Conservation (phyloP, 1,140 invertebrate species). For the Stegodyphus dumicola region DNA sequence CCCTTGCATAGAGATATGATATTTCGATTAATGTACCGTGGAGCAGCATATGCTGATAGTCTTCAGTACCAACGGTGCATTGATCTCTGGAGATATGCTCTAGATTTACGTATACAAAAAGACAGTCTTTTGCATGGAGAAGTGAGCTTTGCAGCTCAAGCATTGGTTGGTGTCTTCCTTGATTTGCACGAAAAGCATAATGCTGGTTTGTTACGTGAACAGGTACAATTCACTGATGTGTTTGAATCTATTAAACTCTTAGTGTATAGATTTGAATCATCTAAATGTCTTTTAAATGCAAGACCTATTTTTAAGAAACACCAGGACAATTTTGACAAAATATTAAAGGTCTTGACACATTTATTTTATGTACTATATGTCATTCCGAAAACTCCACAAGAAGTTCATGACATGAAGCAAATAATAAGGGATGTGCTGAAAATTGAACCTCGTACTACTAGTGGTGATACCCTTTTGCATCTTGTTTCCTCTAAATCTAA, state of each 20-base stretch:
- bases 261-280: slow-evolving; percentile 64
- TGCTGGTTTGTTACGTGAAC: slow-evolving; percentile 70
- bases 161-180: slow-evolving; percentile 77
- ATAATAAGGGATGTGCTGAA: slow-evolving; percentile 69
- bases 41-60: slow-evolving; percentile 87
- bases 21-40: slow-evolving; percentile 80
- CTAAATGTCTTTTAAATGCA: slow-evolving; percentile 72
- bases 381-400: slow-evolving; percentile 71
- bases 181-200: slow-evolving; percentile 78
- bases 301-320: slow-evolving; percentile 81
- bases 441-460: slow-evolving; percentile 77
- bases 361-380: slow-evolving; percentile 80
- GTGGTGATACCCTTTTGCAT: slow-evolving; percentile 83
- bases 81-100: slow-evolving; percentile 83
- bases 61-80: slow-evolving; percentile 86
- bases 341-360: slow-evolving; percentile 78
- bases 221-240: slow-evolving; percentile 79
- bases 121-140: slow-evolving; percentile 79
- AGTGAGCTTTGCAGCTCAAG: slow-evolving; percentile 85
- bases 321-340: slow-evolving; percentile 80
- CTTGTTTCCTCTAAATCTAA: slow-evolving; percentile 82
- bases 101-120: slow-evolving; percentile 82
- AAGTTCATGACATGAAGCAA: slow-evolving; percentile 66
- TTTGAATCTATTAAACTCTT: slow-evolving; percentile 67
- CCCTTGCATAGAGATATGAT: slow-evolving; percentile 85